phyloP scores from a whole-genome alignment of 2,888 invertebrate species.

The Automeris io region DNA sequence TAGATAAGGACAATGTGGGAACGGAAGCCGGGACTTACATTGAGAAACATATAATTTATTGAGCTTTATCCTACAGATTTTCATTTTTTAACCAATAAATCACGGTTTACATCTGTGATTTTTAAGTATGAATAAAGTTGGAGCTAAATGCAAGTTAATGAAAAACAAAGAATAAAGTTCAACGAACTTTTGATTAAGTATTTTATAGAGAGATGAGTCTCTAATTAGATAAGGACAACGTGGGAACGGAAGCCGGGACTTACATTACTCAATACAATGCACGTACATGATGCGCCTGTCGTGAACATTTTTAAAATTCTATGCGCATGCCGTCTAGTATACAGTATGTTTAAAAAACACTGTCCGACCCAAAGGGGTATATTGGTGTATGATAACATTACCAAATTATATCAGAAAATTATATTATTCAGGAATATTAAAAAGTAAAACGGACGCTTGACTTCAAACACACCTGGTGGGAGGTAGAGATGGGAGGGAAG shows the following conservation, averaged over 20 bases:
- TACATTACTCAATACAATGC: constrained; percentile 8
- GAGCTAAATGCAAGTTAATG: background rate
- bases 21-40: constrained; percentile 18
- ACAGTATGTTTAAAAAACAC: no score
- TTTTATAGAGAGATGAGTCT: constrained; percentile 7
- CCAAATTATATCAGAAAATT: no score
- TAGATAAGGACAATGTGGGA: constrained; percentile 23
- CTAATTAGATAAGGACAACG: constrained; percentile 18
- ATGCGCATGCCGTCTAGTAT: background rate
- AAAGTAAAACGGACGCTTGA: no score
- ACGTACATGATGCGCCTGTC: background rate
- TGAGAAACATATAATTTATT: no score
- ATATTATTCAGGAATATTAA: no score
- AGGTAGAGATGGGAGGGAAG: no score
- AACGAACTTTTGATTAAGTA: constrained; percentile 7
- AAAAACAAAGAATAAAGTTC: background rate
- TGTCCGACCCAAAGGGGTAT: no score
- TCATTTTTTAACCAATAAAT: no score
- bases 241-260: constrained; percentile 22
- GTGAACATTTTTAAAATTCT: background rate
- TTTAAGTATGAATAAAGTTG: background rate
- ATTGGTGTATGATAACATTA: no score
- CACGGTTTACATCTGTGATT: no score
- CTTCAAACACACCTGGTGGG: no score
- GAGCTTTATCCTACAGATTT: no score